Base-by-base conservation (phyloP, 2,888 invertebrate genomes). In the Harpagoxenus sublaevis region DNA sequence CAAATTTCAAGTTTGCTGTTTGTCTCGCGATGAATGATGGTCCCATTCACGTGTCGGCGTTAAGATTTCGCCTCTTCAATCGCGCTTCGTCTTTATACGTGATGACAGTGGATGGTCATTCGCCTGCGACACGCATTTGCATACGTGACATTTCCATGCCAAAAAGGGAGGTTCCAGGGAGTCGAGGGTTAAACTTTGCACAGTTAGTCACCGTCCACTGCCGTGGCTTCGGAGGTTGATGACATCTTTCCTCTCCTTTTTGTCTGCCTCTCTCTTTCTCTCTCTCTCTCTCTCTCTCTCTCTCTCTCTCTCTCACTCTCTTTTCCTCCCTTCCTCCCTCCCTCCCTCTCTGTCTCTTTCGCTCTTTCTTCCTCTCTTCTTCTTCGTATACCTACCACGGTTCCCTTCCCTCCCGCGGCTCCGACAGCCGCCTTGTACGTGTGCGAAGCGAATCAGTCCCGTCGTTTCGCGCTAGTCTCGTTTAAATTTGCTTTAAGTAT, bases 121-220 rank as follows among this genome's bases (percentile, higher is more conserved):
- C 87, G 84, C 84, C 81, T 86, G 79, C 75, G 65, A 57, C 31
- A 53, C 82, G 84, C 68, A 89, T 89, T 90, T 89, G 91, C 91
- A 91, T 91, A 87, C 84, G 84, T 83, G 89, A 88, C 88, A 84
- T 89, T 89, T 90, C 88, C 85, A 86, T 73, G 83, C 82, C 60
- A 85, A 85, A 87, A 81, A 83, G 86, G 86, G 84, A 87, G 86
- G 86, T 85, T 90, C 83, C 85, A 81, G 73, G 68, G 86, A 82
- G 88, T 35, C 53, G 77, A 88, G 91, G 90, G 87, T 91, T 91
- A 89, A 91, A 91, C 90, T 91, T 91, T 91, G 90, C 91, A 90
- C 91, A 89, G 91, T 91, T 91, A 91, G 91, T 91, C 91, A 91
- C 87, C 90, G 90, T 89, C 85, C 87, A 82, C 78, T 84, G 87